Conservation (phyloP, 1,140 invertebrate species). For the Listronotus oregonensis region DNA sequence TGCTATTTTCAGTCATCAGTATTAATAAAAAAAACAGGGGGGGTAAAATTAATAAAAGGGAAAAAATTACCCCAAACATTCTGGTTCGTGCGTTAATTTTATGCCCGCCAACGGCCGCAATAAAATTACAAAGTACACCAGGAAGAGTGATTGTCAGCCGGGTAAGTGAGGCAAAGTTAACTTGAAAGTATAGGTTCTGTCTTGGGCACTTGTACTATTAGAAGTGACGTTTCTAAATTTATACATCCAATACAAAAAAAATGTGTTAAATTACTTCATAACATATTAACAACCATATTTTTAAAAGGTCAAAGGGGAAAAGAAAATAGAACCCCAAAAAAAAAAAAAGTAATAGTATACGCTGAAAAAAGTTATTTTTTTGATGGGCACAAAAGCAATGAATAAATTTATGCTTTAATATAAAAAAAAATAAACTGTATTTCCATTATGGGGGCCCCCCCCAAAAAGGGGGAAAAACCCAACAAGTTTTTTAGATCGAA, state of each 20-base stretch:
- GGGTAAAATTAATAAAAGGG: conserved; percentile 2
- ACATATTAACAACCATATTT: too few relatives aligned
- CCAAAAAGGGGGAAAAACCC: too few relatives aligned
- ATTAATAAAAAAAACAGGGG: conserved; percentile 24
- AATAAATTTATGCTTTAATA: too few relatives aligned
- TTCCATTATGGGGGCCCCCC: too few relatives aligned
- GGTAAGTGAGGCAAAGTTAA: conserved; percentile 17
- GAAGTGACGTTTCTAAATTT: conserved; percentile 31
- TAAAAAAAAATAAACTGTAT: too few relatives aligned
- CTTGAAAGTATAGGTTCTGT: conserved; percentile 31
- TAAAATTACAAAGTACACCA: conserved; percentile 12
- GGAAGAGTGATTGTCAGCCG: conserved; percentile 12
- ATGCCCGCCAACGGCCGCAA: conserved; percentile 20
- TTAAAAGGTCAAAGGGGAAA: too few relatives aligned
- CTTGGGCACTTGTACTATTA: conserved; percentile 19
- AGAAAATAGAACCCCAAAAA: too few relatives aligned
- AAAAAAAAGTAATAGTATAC: too few relatives aligned
- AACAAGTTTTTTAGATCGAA: too few relatives aligned
- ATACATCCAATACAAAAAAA: conserved; percentile 37
- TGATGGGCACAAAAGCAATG: too few relatives aligned
- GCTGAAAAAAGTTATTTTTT: too few relatives aligned
- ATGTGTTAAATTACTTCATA: too few relatives aligned
- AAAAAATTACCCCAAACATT: conserved; percentile 20
- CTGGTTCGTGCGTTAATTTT: conserved; percentile 19
- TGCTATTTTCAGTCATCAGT: conserved; percentile 36